Base-by-base conservation (phyloP, 2,888 invertebrate genomes). In the Amaurobius ferox region DNA sequence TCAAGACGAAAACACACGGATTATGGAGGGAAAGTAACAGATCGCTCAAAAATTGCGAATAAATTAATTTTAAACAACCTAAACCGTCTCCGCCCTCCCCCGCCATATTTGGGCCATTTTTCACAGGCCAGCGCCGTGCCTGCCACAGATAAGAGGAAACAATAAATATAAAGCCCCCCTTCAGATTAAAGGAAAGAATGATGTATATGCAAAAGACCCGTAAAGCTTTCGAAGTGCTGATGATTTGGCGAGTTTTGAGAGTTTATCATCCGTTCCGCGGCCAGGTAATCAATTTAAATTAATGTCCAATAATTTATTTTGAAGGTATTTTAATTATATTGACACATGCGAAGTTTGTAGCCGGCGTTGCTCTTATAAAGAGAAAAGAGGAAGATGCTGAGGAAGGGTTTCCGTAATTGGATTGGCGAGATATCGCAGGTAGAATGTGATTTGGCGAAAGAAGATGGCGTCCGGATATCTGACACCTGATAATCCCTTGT, bases 261-360 rank as follows among this genome's bases (percentile, higher is more conserved):
- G 85, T 79, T 79, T 74, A 79, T 86, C 85, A 86, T 73, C 48
- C 29, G 66, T 68, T 71, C 44, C 72, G 78, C 62, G 66, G 67
- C 66, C 19, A 61, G 73, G 85, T 73, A 79, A 79, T 79, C 85
- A 78, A 86, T 78, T 86, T 79, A 79, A 86, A 86, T 86, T 86
- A 86, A 86, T 86, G 78, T 79, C 79, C 86, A 79, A 86, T 86
- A 79, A 86, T 86, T 86, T 86, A 86, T 86, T 86, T 86, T 86
- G 78, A 79, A 79, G 79, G 74, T 74, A 79, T 78, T 86, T 86
- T 86, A 86, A 86, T 86, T 86, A 86, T 86, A 86, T 86, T 86
- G 86, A 86, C 79, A 86, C 72, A 78, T 66, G 68, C 48, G 71
- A 64, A 30, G 72, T 64, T 73, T 66, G 32, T 39, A 35, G 68